These are phyloP conservation scores for Leptestheria dahalacensis DNA, from an alignment of 1,140 invertebrate genomes.

Conservation along the genomic window DNA sequence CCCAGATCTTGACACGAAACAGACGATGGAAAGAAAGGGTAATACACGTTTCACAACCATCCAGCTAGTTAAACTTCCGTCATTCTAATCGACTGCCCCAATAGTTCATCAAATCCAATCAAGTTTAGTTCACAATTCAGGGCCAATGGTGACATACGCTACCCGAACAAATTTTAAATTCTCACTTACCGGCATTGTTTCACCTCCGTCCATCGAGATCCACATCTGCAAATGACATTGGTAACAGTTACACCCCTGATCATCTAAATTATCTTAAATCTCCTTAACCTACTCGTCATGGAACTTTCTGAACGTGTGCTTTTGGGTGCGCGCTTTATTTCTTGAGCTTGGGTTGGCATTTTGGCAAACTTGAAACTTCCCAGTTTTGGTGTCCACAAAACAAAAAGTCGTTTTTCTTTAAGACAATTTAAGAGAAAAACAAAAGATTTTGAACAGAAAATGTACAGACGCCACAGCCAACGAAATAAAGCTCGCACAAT, in stretches of 20 bases:
- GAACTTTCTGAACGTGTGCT: background rate
- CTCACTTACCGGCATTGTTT: slow-evolving; percentile 16
- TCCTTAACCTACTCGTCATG: no score
- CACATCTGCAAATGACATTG: no score
- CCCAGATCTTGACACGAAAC: slow-evolving; percentile 69
- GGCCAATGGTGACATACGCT: background rate
- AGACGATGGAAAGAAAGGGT: no score
- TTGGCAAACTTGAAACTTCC: slow-evolving; percentile 10
- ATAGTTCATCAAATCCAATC: background rate
- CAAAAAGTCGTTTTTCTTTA: background rate
- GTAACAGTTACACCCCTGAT: no score
- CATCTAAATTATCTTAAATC: no score
- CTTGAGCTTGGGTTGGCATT: slow-evolving; percentile 5
- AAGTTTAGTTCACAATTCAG: background rate
- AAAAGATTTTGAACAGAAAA: background rate
- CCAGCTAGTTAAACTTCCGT: no score
- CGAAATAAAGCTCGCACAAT: slow-evolving; percentile 13
- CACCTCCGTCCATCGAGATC: slow-evolving; percentile 9
- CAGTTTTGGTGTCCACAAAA: slow-evolving; percentile 13
- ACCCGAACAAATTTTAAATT: no score
- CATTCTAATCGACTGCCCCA: background rate
- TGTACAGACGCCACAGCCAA: slow-evolving; percentile 6
- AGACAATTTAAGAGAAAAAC: slow-evolving; percentile 3
- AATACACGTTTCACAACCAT: no score
- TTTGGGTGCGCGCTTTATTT: slow-evolving; percentile 13